Conservation (phyloP, 2,113 vertebrate genomes). For the Trematocara marginatum region DNA sequence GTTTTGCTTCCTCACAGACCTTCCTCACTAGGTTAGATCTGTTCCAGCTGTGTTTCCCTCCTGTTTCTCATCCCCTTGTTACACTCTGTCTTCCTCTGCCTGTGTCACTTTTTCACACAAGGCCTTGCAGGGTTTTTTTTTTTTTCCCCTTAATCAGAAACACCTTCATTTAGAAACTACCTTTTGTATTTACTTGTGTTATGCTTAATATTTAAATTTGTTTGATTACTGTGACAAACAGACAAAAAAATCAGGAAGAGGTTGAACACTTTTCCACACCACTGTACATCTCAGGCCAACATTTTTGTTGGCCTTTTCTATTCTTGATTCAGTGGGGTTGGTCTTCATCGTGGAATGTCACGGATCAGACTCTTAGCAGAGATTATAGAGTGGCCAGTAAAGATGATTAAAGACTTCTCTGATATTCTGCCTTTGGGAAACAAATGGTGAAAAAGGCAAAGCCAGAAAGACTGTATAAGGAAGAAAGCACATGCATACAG, state of each 20-base stretch:
- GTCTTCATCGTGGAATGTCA: slow-evolving; percentile 47
- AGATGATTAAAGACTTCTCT: slow-evolving; percentile 65
- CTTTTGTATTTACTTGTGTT: not conserved
- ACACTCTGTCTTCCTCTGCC: not conserved
- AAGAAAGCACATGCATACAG: not conserved
- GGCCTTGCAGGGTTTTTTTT: not conserved
- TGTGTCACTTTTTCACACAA: not conserved
- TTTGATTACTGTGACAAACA: not conserved
- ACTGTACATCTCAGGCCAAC: not conserved
- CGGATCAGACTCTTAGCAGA: slow-evolving; percentile 55
- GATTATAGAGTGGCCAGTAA: slow-evolving; percentile 66
- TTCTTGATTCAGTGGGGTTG: not conserved
- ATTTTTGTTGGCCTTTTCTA: not conserved
- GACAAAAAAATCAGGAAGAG: not conserved
- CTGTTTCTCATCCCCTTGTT: not conserved
- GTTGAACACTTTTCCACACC: not conserved
- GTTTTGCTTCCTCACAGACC: not conserved
- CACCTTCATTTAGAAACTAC: not conserved
- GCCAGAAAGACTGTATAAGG: not conserved
- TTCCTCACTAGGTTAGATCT: not conserved
- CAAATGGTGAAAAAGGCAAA: slow-evolving; percentile 10
- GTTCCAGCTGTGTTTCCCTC: not conserved
- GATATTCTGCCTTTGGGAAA: slow-evolving; percentile 41
- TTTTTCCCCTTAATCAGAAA: accelerated
- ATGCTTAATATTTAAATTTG: not conserved